Evolutionary conservation across 2,888 invertebrate genomes (phyloP), one percentile per base, ranked within the genome.

Genomic region (Watsonalla cultraria): DNA sequence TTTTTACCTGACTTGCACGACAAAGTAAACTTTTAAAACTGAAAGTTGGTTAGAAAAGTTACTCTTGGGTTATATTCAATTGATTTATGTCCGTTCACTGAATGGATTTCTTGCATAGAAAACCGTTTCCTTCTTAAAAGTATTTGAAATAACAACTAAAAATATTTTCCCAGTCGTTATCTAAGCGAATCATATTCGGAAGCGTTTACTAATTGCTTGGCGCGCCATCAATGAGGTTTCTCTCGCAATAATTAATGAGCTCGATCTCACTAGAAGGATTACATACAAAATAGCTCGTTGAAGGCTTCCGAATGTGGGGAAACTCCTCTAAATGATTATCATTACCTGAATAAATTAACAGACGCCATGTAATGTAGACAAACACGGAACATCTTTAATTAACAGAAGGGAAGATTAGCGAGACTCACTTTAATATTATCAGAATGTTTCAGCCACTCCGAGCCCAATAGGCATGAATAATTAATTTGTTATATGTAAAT

Each of bases 401-500:
- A 73, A 68, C 62, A 54, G 58, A 61, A 62, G 65, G 63, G 59
- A 66, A 68, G 60, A 67, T 66, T 63, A 69, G 64, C 62, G 60
- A 58, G 64, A 62, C 67, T 65, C 65, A 55, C 63, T 58, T 61
- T 65, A 67, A 67, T 68, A 72, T 71, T 74, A 76, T 78, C 70
- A 64, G 60, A 66, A 71, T 68, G 66, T 70, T 69, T 69, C 72
- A 71, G 67, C 57, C 56, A 52, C 59, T 56, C 56, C 60, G 64
- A 65, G 70, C 62, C 67, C 68, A 68, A 73, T 75, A 70, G 68
- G 66, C 68, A 61, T 75, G 71, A 71, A 78, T 77, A 74, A 75
- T 76, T 75, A 73, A 78, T 69, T 37, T 61, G 62, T 68, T 61
- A 66, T 70, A 74, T 71, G 71, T 68, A 68, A 68, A 72, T 70